phyloP scores from a whole-genome alignment of 2,113 vertebrate species.

The Antigone vipio region DNA sequence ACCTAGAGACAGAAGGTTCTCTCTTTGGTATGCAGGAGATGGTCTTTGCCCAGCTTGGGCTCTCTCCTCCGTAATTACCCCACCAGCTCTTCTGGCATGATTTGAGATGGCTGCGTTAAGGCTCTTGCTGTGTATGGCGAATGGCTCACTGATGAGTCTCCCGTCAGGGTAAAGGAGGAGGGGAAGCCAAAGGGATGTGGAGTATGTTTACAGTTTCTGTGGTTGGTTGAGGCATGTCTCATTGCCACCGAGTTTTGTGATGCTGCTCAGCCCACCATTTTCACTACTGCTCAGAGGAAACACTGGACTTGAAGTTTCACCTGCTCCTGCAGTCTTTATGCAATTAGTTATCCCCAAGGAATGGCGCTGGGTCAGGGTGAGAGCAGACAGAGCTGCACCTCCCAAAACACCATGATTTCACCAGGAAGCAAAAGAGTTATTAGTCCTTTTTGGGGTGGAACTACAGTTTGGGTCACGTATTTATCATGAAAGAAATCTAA shows the following conservation, averaged over 20 bases:
- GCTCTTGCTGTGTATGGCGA: not conserved
- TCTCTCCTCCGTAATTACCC: rapidly evolving
- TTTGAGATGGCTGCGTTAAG: not conserved
- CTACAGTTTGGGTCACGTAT: not conserved
- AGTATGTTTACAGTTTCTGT: rapidly evolving
- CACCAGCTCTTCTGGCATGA: not conserved
- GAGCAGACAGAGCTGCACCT: not conserved
- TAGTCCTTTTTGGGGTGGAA: not conserved
- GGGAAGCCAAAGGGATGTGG: not conserved
- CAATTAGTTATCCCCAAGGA: not conserved
- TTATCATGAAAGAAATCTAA: not conserved
- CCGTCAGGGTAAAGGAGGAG: not conserved
- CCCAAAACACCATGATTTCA: not conserved
- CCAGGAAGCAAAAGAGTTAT: rapidly evolving
- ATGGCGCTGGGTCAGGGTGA: not conserved
- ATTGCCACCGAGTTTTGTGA: not conserved
- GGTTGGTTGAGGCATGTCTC: not conserved
- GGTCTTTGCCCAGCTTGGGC: not conserved
- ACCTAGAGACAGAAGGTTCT: not conserved
- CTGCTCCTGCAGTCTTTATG: not conserved
- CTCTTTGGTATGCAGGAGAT: not conserved
- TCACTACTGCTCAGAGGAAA: not conserved
- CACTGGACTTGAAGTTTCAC: not conserved
- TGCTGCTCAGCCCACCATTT: not conserved
- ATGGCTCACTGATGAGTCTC: not conserved